These are phyloP conservation scores for Caenorhabditis sinica DNA, from an alignment of 2,888 invertebrate genomes.

Conservation along the genomic window DNA sequence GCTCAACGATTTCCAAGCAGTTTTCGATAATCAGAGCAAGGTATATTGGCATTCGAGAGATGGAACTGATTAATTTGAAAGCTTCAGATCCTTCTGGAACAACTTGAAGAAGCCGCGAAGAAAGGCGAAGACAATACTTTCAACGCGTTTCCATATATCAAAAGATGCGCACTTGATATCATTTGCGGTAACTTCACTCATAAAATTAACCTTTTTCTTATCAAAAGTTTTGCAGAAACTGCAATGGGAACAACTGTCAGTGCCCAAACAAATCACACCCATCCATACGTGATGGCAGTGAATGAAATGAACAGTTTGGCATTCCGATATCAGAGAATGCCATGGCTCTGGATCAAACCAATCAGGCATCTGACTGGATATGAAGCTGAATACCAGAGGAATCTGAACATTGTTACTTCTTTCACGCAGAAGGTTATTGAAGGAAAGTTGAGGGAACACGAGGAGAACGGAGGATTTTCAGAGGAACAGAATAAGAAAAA, in stretches of 20 bases:
- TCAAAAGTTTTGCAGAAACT: too few relatives aligned
- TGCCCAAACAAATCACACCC: slow-evolving; percentile 75
- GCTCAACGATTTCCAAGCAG: slow-evolving; percentile 84
- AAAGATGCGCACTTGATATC: slow-evolving; percentile 86
- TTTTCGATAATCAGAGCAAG: slow-evolving; percentile 71
- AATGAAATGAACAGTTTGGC: slow-evolving; percentile 72
- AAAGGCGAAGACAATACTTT: slow-evolving; percentile 75
- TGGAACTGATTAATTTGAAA: not conserved
- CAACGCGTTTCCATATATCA: slow-evolving; percentile 85
- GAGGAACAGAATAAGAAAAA: slow-evolving; percentile 57
- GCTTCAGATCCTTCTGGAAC: slow-evolving; percentile 67
- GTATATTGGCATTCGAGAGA: slow-evolving; percentile 12
- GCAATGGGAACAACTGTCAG: slow-evolving; percentile 80
- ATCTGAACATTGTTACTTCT: slow-evolving; percentile 71
- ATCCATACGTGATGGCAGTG: slow-evolving; percentile 78
- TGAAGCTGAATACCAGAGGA: slow-evolving; percentile 63
- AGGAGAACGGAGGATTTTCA: slow-evolving; percentile 30
- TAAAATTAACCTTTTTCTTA: too few relatives aligned
- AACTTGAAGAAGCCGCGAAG: slow-evolving; percentile 49
- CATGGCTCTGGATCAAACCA: slow-evolving; percentile 86
- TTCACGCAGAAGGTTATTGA: slow-evolving; percentile 74
- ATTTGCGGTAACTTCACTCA: slow-evolving; percentile 77
- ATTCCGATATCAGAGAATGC: slow-evolving; percentile 79
- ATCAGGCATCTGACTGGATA: slow-evolving; percentile 87
- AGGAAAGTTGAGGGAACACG: slow-evolving; percentile 34